Conservation (phyloP, 2,888 invertebrate genomes). For the Plebejus argus region DNA sequence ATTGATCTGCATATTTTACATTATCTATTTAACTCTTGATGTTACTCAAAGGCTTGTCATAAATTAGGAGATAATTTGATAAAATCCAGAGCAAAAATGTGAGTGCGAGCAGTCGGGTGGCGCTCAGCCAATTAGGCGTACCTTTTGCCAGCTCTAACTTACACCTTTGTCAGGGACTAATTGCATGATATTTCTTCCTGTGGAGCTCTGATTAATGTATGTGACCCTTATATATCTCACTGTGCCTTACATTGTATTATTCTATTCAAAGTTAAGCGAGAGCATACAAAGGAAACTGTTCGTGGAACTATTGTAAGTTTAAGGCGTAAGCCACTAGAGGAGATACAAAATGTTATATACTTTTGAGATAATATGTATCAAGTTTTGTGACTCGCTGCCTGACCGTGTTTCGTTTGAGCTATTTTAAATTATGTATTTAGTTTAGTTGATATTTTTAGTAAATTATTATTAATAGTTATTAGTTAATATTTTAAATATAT, state of each 20-base stretch:
- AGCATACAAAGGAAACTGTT: constrained; percentile 1
- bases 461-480: too few species aligned
- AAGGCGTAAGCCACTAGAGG: neutral
- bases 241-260: neutral
- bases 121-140: constrained; percentile 9
- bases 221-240: constrained; percentile 9
- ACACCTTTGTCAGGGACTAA: constrained; percentile 17
- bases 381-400: too few species aligned
- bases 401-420: too few species aligned
- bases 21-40: neutral
- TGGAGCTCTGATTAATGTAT: constrained; percentile 14
- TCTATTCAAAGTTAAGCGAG: neutral
- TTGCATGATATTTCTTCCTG: constrained; percentile 11
- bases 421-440: too few species aligned
- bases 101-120: too few species aligned
- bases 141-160: constrained; percentile 18
- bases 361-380: neutral
- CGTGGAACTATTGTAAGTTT: neutral
- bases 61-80: constrained; percentile 20
- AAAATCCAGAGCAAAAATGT: neutral
- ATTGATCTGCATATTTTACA: neutral
- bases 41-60: neutral
- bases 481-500: too few species aligned
- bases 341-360: neutral
- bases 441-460: too few species aligned